Evolutionary conservation across 1,140 invertebrate species (phyloP), one percentile per base, ranked within the genome.

Genomic region (Drosophila nikananu): DNA sequence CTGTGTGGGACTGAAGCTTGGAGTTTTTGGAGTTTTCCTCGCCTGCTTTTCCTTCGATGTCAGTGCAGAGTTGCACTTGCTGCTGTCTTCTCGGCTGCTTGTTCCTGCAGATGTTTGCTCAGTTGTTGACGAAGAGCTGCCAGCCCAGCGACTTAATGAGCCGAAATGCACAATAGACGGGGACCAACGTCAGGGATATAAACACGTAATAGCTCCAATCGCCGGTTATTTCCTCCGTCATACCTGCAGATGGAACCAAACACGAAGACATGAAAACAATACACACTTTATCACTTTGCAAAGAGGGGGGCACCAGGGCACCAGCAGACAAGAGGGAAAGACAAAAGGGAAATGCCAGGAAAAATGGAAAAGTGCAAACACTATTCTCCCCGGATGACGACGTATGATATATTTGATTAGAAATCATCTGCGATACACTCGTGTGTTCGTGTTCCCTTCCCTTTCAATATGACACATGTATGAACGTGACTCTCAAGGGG

Each of bases 151-250:
- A 93, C 75, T 92, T 92, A 77, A 93, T 87, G 77, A 93, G 86
- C 68, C 90, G 86, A 92, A 93, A 93, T 76, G 91, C 83, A 81
- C 93, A 86, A 91, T 93, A 93, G 66, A 93, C 92, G 78, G 92
- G 92, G 65, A 93, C 79, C 62, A 93, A 61, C 48, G 91, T 93
- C 52, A 93, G 64, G 75, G 90, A 77, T 76, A 93, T 86, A 63
- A 91, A 92, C 68, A 92, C 70, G 73, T 93, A 93, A 80, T 93
- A 93, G 70, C 74, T 84, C 91, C 83, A 92, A 83, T 91, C 83
- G 59, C 86, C 91, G 19, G 90, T 92, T 77, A 92, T 87, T 80
- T 91, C 78, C 83, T 93, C 91, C 91, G 87, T 92, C 87, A 92
- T 92, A 82, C 73, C 91, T 92, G 80, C 58, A 62, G 58, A 61